Evolutionary conservation across 2,797 vertebrate species (phyloP), one percentile per base, ranked within the genome.

Genomic region (Hapalemur alaotrensis): DNA sequence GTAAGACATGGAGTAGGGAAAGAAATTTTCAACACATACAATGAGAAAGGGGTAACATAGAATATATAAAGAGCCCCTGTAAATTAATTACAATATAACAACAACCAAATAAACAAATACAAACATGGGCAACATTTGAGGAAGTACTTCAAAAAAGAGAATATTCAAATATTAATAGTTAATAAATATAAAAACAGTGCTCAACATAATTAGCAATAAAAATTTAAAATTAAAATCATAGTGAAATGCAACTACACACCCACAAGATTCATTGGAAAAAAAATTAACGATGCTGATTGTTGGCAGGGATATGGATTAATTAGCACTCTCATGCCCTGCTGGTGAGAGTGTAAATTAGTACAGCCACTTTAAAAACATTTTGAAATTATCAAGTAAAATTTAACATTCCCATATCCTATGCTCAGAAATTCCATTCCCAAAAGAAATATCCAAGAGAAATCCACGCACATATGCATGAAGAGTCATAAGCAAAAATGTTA

Each of bases 201-300:
- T 18, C 38, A n/a, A 32, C n/a, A 7, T 32, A 91, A 85, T 70
- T 72, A 89, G 2, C 30, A 85, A 57, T 73, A 17, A 50, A 69
- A 92, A 63, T 70, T 69, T 63, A 61, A 69, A 93, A 93, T 87
- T 41, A 61, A 91, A 85, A 65, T 46, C 14, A 57, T 25, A 91
- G 57, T 63, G 22, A 59, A 88, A 72, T 48, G 14, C 10, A 81
- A 54, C 23, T 32, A 22, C 22, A 54, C 32, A 72, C 17, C 14
- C 38, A 72, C 22, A 41, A 89, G 23, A 75, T 28, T 15, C 23
- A 30, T 1, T 30, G 35, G 59, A 57, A 78, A 7, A 14, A 63
- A 32, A 63, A 32, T n/a, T 11, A 15, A 32, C 1, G 61, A 23
- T 82, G 30, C 11, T 22, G 22, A 87, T 32, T 12, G 12, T 65